These are phyloP conservation scores for Drosophila kikkawai DNA, from an alignment of 1,140 invertebrate genomes.

Conservation along the genomic window DNA sequence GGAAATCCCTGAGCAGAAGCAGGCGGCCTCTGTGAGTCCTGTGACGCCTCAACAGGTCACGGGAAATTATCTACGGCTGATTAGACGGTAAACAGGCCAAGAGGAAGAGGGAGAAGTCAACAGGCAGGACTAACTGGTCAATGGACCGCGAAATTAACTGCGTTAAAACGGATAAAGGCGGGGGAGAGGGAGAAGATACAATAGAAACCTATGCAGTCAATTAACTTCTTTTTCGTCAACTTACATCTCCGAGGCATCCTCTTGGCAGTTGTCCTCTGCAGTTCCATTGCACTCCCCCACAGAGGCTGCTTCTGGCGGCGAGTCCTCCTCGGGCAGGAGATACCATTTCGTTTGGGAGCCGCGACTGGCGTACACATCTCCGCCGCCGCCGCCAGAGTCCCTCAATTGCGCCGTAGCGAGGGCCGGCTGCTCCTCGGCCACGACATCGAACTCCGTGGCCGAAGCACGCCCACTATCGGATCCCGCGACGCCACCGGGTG, in stretches of 20 bases:
- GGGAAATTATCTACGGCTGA: constrained; percentile 48
- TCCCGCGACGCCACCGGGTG: constrained; percentile 1
- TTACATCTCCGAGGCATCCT: constrained; percentile 18
- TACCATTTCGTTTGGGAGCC: constrained; percentile 73
- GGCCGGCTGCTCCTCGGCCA: constrained; percentile 24
- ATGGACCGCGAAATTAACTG: constrained; percentile 29
- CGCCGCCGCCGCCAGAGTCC: constrained; percentile 8
- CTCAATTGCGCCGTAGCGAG: constrained; percentile 22
- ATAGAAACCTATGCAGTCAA: not conserved
- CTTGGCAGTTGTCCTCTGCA: not conserved
- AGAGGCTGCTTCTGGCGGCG: constrained; percentile 6
- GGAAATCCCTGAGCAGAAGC: constrained; percentile 15
- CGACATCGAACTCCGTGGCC: constrained; percentile 66
- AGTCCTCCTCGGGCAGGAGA: constrained; percentile 41
- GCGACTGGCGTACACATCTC: constrained; percentile 31
- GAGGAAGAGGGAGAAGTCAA: constrained; percentile 10
- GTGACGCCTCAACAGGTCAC: constrained; percentile 32
- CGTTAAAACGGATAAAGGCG: not conserved
- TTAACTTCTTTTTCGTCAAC: not conserved
- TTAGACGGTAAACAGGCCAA: constrained; percentile 32
- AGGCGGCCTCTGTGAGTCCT: not conserved
- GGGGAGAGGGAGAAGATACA: not conserved
- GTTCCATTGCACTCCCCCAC: constrained; percentile 17
- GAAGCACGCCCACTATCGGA: constrained; percentile 71
- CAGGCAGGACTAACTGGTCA: constrained; percentile 17